Conservation (phyloP, 2,113 vertebrate species). For the Calyptomena viridis region DNA sequence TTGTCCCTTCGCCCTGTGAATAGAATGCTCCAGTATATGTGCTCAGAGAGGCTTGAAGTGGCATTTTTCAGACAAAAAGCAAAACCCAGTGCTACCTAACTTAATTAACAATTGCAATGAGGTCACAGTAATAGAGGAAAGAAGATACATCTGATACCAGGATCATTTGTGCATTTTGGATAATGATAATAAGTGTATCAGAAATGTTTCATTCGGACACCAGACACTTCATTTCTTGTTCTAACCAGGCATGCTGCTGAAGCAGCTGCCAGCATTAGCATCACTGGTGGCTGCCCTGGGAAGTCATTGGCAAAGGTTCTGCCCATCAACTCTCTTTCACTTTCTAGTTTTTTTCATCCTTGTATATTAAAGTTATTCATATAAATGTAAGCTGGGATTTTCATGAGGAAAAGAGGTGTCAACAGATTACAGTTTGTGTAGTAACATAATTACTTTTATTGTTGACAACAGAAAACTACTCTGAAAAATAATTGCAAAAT, state of each 20-base stretch:
- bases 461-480: background rate
- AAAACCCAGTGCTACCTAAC: background rate
- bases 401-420: background rate
- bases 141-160: background rate
- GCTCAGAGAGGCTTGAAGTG: background rate
- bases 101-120: background rate
- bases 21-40: background rate
- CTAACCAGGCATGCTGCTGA: background rate
- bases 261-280: background rate
- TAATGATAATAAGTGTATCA: background rate
- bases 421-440: background rate
- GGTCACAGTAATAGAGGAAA: background rate
- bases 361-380: background rate
- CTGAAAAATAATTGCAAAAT: background rate
- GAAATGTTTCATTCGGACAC: background rate
- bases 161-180: background rate
- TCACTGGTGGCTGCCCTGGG: background rate
- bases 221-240: background rate
- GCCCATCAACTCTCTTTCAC: background rate
- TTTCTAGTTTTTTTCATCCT: background rate
- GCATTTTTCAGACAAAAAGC: background rate
- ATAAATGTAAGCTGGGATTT: background rate
- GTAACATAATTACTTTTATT: background rate
- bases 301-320: background rate
- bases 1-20: background rate